Evolutionary conservation across 2,113 vertebrate species (phyloP), one percentile per base, ranked within the genome.

Genomic region (Aramus guarauna): DNA sequence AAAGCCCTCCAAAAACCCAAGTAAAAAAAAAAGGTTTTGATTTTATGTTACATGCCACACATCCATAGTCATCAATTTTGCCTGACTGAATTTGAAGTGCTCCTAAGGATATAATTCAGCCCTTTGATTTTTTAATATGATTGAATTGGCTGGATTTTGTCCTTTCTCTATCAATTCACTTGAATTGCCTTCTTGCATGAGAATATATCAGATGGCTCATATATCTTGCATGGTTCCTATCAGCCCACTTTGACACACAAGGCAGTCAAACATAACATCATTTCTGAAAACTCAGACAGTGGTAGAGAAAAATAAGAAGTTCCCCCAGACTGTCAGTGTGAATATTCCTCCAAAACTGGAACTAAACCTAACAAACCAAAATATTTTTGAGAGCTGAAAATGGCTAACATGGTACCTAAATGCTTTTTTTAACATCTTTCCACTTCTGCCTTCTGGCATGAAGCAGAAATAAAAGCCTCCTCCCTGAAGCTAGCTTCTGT

Each of bases 391-490:
- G 58, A 89, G 84, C 56, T 91, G 76, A 68, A 92, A 92, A 82
- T 34, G 62, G 27, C 80, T 34, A 81, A 63, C 41, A 5, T 13
- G 43, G 18, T 62, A 58, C n/a, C 77, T 69, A 41, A 41, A 93
- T 45, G 37, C 5, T 30, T 72, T 88, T 94, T 81, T 94, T 56
- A 92, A 6, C 64, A 58, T 36, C 86, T 92, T 95, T 82, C 89
- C 58, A 91, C 92, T 97, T 97, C 97, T 95, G 96, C 92, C 95
- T 96, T 94, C 2, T 62, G 83, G 48, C 34, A 45, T 11, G 83
- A 95, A 96, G 89, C 76, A 95, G 95, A 97, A 97, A 95, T 95
- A 94, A 94, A 94, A 97, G 79, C 36, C 0, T 0, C 34, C 79
- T 75, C 62, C 50, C n/a, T 74, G 68, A 95, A 74, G 64, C n/a